Base-by-base conservation (phyloP, 2,113 vertebrate species). In the Pholis gunnellus region DNA sequence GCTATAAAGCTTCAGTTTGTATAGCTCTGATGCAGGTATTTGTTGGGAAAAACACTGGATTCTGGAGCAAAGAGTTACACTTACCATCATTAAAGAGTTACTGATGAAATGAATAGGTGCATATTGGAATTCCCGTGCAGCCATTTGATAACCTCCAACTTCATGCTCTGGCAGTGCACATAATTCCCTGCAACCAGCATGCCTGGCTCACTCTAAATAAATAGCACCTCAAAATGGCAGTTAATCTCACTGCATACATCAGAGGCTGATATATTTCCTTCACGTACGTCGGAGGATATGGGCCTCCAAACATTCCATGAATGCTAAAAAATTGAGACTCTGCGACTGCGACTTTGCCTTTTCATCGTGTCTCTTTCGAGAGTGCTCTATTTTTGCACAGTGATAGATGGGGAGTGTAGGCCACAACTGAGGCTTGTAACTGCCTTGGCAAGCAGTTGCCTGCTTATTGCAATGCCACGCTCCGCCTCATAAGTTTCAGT, bases 131-230 rank as follows among this genome's bases (percentile, higher is more conserved):
- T 88, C 81, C 81, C 66, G 11, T 71, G 81, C 88, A 89, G 79
- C 87, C 79, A 57, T 91, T 92, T 93, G 91, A 93, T 92, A 93
- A 90, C 85, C 80, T 81, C 82, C 81, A 90, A 92, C 92, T 91
- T 92, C 92, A 94, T 92, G 92, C 93, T 94, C 92, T 92, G 92
- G 75, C 92, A 93, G 93, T 90, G 91, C 92, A 93, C 87, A 92
- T 93, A 88, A 92, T 93, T 92, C 89, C 78, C 80, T 81, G 78
- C 88, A 91, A 87, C 88, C 83, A 78, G 59, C 81, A 83, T 85
- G 86, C 87, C 85, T 85, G 79, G 77, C 83, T 88, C 25, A 56
- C 78, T 84, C 82, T 89, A 88, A 93, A 93, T 93, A 93, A 93
- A 94, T 89, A 93, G 85, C 74, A 52, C 75, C 75, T 86, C 67